Conservation (phyloP, 1,140 invertebrate genomes). For the Matsumurasca onukii region DNA sequence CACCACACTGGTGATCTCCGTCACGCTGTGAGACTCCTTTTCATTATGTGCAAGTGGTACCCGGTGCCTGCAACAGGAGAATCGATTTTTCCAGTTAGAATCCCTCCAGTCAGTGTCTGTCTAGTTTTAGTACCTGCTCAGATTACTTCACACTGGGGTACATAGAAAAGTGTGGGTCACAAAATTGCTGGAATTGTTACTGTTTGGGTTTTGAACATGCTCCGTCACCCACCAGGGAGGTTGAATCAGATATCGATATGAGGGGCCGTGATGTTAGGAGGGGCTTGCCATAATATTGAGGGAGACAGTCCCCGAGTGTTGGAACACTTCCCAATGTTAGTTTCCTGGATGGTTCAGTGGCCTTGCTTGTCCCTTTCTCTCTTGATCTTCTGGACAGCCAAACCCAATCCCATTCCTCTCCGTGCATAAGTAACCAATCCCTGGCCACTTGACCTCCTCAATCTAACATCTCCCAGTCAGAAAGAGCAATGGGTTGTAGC, state of each 20-base stretch:
- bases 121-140: neutral
- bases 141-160: neutral
- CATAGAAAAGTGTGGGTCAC: neutral
- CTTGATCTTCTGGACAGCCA: no score
- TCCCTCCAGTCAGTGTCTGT: neutral
- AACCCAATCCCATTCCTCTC: no score
- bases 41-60: conserved; percentile 1
- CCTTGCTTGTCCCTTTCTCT: no score
- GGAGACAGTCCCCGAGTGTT: no score
- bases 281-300: no score
- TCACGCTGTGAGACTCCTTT: neutral
- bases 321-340: no score
- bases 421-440: no score
- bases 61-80: neutral
- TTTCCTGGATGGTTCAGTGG: no score
- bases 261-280: no score
- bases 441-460: no score
- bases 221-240: neutral
- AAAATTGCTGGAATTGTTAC: neutral
- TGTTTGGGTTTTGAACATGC: neutral
- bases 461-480: neutral
- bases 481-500: neutral
- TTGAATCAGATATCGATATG: neutral
- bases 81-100: neutral
- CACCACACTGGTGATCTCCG: neutral